Conservation (phyloP, 2,888 invertebrate species). For the Patella ulyssiponensis region DNA sequence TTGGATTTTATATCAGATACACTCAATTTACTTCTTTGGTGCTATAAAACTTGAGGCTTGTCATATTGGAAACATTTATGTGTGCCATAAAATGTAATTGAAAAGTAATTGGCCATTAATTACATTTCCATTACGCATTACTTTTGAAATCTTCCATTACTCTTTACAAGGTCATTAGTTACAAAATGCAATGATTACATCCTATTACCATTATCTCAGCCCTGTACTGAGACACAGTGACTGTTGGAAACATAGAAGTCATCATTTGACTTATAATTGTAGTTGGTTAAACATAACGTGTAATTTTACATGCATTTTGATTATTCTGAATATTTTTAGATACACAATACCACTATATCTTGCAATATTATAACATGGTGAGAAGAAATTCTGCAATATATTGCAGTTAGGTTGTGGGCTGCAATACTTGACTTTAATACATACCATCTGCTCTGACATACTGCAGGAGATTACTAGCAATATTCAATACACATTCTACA, state of each 20-base stretch:
- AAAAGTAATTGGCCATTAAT: too few species aligned
- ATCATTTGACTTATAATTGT: not conserved
- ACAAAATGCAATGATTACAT: too few species aligned
- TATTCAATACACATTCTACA: slow-evolving; percentile 55
- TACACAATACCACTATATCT: not conserved
- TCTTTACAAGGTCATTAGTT: too few species aligned
- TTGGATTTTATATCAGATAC: too few species aligned
- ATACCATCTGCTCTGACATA: slow-evolving; percentile 50
- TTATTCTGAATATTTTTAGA: not conserved
- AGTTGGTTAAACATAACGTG: not conserved
- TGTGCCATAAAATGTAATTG: too few species aligned
- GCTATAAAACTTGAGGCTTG: too few species aligned
- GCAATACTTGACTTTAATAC: slow-evolving; percentile 6
- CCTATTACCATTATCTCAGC: too few species aligned
- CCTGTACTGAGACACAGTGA: too few species aligned
- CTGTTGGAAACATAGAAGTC: not conserved
- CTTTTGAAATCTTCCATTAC: too few species aligned
- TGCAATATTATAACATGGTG: not conserved
- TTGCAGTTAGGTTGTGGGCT: not conserved
- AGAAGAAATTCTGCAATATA: not conserved
- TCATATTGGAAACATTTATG: too few species aligned
- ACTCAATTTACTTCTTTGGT: too few species aligned
- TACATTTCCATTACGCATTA: too few species aligned
- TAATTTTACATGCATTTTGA: not conserved
- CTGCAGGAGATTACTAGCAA: slow-evolving; percentile 52